A percentile compares a stretch with the other conserved stretches of the same genome.
Conservation (phyloP, 2,888 invertebrate genomes). For the Mimas tiliae region DNA sequence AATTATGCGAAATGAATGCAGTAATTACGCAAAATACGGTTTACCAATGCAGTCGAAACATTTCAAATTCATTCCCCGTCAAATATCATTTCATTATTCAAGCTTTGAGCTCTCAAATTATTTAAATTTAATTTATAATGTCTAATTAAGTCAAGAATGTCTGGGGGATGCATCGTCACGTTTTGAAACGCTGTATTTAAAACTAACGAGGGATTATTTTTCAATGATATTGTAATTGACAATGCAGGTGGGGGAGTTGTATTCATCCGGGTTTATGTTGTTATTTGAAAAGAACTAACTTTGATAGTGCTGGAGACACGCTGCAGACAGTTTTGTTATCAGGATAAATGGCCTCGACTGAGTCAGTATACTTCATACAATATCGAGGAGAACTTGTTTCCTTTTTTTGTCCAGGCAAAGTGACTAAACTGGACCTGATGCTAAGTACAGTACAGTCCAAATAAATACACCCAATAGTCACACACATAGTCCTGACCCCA, state of each 20-base stretch:
- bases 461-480: too few relatives aligned
- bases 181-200: constrained; percentile 4
- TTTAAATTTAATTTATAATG: constrained; percentile 9
- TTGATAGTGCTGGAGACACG: too few relatives aligned
- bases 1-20: constrained; percentile 12
- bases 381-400: too few relatives aligned
- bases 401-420: too few relatives aligned
- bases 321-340: too few relatives aligned
- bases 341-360: too few relatives aligned
- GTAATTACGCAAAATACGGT: neutral
- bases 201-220: constrained; percentile 18
- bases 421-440: too few relatives aligned
- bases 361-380: too few relatives aligned
- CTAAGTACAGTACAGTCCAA: too few relatives aligned
- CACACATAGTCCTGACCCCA: too few relatives aligned
- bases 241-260: neutral
- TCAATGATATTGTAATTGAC: constrained; percentile 9
- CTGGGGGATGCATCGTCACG: constrained; percentile 12
- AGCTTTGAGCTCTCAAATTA: neutral
- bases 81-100: neutral
- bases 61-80: neutral
- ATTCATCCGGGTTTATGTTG: neutral
- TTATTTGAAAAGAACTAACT: neutral
- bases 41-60: neutral
- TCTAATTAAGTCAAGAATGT: constrained; percentile 18